Conservation (phyloP, 2,797 vertebrate genomes). For the Poeciliopsis gracilis region DNA sequence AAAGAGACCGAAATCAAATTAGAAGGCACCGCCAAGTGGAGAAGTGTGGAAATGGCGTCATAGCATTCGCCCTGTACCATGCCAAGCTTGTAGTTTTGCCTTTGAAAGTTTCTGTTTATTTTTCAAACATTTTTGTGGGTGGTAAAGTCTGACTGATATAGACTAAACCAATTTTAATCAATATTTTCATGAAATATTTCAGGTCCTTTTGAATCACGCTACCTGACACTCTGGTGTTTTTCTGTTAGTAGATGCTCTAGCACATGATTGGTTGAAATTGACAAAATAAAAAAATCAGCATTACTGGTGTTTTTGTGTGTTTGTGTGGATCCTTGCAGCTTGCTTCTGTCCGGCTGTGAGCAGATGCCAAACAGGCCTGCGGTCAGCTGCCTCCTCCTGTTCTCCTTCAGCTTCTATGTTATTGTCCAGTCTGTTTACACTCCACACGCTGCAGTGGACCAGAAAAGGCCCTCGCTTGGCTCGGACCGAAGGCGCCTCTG, state of each 20-base stretch:
- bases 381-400: conserved; percentile 29
- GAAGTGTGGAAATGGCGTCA: no score
- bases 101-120: background rate
- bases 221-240: background rate
- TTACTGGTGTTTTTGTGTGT: conserved; percentile 17
- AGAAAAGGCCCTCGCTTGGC: conserved; percentile 61
- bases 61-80: no score
- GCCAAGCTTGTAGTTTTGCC: background rate
- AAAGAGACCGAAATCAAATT: no score
- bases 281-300: background rate
- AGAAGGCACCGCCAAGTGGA: no score
- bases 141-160: background rate
- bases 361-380: conserved; percentile 54
- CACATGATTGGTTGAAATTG: no score
- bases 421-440: conserved; percentile 60
- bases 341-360: conserved; percentile 51
- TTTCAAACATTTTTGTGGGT: background rate
- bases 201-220: background rate
- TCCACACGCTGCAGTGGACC: conserved; percentile 38
- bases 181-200: background rate
- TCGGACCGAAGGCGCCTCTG: conserved; percentile 72
- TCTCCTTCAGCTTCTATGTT: conserved; percentile 22
- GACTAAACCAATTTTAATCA: no score
- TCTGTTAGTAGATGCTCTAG: background rate
- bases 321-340: conserved; percentile 40